Conservation (phyloP, 2,888 invertebrate genomes). For the Eupelmus urozonus region DNA sequence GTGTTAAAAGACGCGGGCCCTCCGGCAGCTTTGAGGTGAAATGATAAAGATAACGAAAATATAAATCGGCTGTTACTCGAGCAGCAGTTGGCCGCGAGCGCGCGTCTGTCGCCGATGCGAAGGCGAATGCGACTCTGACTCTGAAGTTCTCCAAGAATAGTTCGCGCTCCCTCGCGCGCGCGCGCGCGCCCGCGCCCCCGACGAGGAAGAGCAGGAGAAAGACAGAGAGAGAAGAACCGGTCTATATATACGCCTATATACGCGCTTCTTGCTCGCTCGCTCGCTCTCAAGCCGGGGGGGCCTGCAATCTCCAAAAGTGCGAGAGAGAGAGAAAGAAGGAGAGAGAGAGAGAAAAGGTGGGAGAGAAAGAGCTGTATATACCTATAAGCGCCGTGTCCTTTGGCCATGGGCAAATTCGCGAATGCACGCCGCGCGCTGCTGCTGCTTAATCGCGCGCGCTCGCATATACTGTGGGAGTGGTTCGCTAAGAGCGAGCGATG, state of each 20-base stretch:
- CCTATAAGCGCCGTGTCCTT: constrained; percentile 18
- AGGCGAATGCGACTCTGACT: constrained; percentile 72
- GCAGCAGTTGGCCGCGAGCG: neutral
- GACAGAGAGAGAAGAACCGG: constrained; percentile 44
- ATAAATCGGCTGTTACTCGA: constrained; percentile 7
- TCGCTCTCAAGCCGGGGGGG: constrained; percentile 8
- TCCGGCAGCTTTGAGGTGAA: no score
- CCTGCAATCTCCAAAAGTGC: neutral
- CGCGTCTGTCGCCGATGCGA: constrained; percentile 64
- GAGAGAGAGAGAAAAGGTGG: constrained; percentile 5
- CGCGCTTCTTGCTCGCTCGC: constrained; percentile 46
- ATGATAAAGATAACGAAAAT: no score
- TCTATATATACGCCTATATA: constrained; percentile 66
- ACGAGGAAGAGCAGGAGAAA: constrained; percentile 54
- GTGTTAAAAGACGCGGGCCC: neutral
- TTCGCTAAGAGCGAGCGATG: neutral
- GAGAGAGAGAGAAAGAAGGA: neutral
- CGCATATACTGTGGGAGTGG: neutral
- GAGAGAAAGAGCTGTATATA: neutral
- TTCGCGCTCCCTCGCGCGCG: constrained; percentile 67
- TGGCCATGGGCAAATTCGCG: neutral
- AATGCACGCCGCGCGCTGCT: neutral
- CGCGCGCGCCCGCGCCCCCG: constrained; percentile 67
- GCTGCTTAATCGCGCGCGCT: neutral
- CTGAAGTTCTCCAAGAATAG: constrained; percentile 76